These are phyloP conservation scores for Pinctada fucata DNA, from an alignment of 2,888 invertebrate genomes.

Conservation along the genomic window DNA sequence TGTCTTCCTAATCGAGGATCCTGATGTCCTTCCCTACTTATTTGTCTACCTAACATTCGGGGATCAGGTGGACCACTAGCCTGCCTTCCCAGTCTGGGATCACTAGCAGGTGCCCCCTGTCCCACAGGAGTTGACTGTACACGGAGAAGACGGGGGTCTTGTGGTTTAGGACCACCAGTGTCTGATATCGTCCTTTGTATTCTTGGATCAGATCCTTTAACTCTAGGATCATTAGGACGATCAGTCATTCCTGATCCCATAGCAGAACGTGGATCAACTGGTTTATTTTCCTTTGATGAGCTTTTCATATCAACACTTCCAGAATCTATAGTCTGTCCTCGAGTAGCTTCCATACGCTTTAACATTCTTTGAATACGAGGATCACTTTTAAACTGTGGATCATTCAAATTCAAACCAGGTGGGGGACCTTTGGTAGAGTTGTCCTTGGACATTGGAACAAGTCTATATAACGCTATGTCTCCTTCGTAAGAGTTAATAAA, in stretches of 20 bases:
- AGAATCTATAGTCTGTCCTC: constrained; percentile 36
- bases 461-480: constrained; percentile 49
- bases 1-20: constrained; percentile 44
- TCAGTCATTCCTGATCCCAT: constrained; percentile 13
- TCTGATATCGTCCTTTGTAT: constrained; percentile 37
- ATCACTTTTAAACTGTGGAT: constrained; percentile 60
- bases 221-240: constrained; percentile 36
- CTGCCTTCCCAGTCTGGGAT: constrained; percentile 43
- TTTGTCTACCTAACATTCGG: constrained; percentile 19
- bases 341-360: constrained; percentile 44
- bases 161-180: constrained; percentile 17
- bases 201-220: constrained; percentile 46
- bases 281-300: constrained; percentile 32
- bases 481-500: constrained; percentile 52
- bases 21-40: constrained; percentile 45
- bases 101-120: constrained; percentile 9
- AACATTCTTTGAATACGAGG: constrained; percentile 65
- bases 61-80: constrained; percentile 42
- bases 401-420: constrained; percentile 52
- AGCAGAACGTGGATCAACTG: constrained; percentile 45
- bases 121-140: neutral
- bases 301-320: constrained; percentile 41
- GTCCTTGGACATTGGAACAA: constrained; percentile 46
- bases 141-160: constrained; percentile 36
- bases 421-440: constrained; percentile 47